These are phyloP conservation scores for Sphaerodactylus townsendi DNA, from an alignment of 2,113 vertebrate species.

Conservation along the genomic window DNA sequence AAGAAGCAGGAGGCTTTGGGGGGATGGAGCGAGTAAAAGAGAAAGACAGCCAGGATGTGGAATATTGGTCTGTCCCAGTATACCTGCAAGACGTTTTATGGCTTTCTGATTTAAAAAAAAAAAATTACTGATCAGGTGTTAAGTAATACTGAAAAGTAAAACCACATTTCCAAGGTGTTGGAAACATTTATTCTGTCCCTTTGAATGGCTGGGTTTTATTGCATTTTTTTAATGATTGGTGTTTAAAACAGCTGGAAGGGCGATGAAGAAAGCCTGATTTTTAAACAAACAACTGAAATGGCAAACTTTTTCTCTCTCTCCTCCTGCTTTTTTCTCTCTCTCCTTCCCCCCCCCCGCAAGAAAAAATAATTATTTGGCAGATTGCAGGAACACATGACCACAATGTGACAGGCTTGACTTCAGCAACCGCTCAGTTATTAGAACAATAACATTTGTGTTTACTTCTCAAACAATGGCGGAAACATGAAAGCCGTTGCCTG, in stretches of 20 bases:
- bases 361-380: too few relatives aligned
- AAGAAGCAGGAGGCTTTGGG: slow-evolving; percentile 51
- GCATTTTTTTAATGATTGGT: slow-evolving; percentile 35
- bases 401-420: too few relatives aligned
- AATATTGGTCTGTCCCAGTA: slow-evolving; percentile 46
- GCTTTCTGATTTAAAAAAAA: slow-evolving; percentile 48
- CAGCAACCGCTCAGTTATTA: too few relatives aligned
- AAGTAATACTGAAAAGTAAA: slow-evolving; percentile 77
- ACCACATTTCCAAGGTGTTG: slow-evolving; percentile 77
- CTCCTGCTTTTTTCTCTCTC: too few relatives aligned
- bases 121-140: slow-evolving; percentile 74
- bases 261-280: slow-evolving; percentile 1
- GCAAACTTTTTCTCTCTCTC: background rate
- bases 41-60: slow-evolving; percentile 28
- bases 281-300: background rate
- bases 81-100: slow-evolving; percentile 71
- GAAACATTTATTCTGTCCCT: slow-evolving; percentile 67
- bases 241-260: slow-evolving; percentile 46
- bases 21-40: slow-evolving; percentile 37
- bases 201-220: slow-evolving; percentile 52
- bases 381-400: too few relatives aligned
- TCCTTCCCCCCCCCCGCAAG: too few relatives aligned
- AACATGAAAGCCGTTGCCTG: too few relatives aligned
- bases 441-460: too few relatives aligned
- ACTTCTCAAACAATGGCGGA: too few relatives aligned